Conservation (phyloP, 1,140 invertebrate species). For the Drosophila ironensis region DNA sequence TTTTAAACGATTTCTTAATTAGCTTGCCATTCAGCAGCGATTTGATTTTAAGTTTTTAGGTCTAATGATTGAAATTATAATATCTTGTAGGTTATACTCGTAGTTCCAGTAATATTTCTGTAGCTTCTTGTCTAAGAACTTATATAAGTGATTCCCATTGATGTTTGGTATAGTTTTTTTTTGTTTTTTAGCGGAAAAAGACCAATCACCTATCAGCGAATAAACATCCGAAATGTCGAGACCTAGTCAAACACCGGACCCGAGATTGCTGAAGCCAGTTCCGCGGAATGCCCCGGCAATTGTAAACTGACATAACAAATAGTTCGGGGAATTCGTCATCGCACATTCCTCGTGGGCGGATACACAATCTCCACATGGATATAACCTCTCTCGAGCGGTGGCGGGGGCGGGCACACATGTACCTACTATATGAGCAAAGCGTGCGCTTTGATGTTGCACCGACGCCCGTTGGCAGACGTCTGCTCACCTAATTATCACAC, state of each 20-base stretch:
- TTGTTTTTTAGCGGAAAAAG: background rate
- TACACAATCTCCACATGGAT: slow-evolving; percentile 5
- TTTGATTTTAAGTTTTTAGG: no score
- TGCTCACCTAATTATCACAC: slow-evolving; percentile 72
- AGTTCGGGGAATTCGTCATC: slow-evolving; percentile 43
- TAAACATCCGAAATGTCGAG: slow-evolving; percentile 39
- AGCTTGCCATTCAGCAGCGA: no score
- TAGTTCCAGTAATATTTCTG: no score
- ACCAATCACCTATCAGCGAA: background rate
- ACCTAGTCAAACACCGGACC: slow-evolving; percentile 21
- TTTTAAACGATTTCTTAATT: no score
- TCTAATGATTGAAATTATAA: no score
- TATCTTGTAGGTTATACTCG: no score
- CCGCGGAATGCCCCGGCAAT: slow-evolving; percentile 32
- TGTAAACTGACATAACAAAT: slow-evolving; percentile 43
- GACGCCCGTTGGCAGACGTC: slow-evolving; percentile 45
- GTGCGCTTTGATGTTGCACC: slow-evolving; percentile 56
- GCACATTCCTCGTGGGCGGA: slow-evolving; percentile 18
- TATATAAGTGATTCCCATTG: no score
- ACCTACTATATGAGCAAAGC: background rate
- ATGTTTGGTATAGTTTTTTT: no score
- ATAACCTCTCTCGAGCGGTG: background rate
- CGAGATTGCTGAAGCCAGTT: slow-evolving; percentile 16
- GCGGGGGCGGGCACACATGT: background rate
- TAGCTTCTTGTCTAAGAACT: no score